A percentile compares a stretch with the other conserved stretches of the same genome.
Evolutionary conservation across 2,113 vertebrate species (phyloP).

Genomic region (Oryzias celebensis): DNA sequence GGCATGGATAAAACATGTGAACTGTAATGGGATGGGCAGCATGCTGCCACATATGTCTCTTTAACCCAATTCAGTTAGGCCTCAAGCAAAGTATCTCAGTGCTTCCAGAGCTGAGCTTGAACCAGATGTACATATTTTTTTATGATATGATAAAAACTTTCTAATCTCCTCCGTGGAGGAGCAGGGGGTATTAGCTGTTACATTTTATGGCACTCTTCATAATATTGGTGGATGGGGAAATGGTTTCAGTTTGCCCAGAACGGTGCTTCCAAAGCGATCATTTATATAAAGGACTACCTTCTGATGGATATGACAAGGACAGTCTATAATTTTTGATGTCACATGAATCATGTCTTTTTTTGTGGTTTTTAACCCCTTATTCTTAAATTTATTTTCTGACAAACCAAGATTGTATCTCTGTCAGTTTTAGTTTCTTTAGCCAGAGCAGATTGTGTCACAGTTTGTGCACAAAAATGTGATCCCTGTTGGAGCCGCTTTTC

Average conservation of each 20-base stretch:
- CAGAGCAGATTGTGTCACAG: slow-evolving; percentile 52
- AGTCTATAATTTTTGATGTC: slow-evolving; percentile 6
- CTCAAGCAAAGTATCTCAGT: slow-evolving; percentile 14
- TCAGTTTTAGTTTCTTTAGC: slow-evolving; percentile 53
- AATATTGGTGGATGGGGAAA: slow-evolving; percentile 1
- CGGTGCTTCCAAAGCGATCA: slow-evolving; percentile 1
- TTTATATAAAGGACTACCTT: slow-evolving; percentile 37
- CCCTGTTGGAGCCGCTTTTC: slow-evolving; percentile 40
- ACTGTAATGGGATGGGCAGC: slow-evolving; percentile 47
- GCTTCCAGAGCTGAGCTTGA: slow-evolving; percentile 11
- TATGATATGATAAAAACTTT: slow-evolving; percentile 4
- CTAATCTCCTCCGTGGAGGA: neutral
- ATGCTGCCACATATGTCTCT: slow-evolving; percentile 59
- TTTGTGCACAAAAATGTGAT: slow-evolving; percentile 55
- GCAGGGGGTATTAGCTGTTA: neutral
- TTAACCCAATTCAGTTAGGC: neutral
- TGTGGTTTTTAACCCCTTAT: slow-evolving; percentile 15
- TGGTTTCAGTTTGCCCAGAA: slow-evolving; percentile 12
- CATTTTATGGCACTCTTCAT: slow-evolving; percentile 15
- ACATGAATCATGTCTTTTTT: slow-evolving; percentile 6
- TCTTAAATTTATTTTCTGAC: slow-evolving; percentile 33
- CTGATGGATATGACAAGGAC: slow-evolving; percentile 5
- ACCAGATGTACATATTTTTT: slow-evolving; percentile 11
- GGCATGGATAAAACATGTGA: slow-evolving; percentile 66
- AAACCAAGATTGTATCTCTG: neutral